Evolutionary conservation across 2,888 invertebrate species (phyloP), one percentile per base, ranked within the genome.

Genomic region (Troides helena): DNA sequence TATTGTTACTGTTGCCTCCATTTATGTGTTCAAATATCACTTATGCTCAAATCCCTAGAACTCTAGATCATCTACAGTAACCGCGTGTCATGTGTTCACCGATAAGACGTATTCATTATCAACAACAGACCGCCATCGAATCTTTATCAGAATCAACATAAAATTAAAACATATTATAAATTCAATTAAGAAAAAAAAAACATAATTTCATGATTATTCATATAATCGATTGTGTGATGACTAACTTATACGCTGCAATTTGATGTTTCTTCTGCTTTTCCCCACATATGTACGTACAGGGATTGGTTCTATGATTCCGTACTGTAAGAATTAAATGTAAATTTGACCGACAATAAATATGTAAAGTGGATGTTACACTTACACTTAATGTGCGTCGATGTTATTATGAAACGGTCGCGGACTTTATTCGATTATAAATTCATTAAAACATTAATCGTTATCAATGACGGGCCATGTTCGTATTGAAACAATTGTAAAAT

Each of bases 11-110:
- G 61, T 88, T 82, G 87, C 89, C 90, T 89, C 88, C 88, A 86
- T 87, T 81, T 77, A 88, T 90, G 89, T 90, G 89, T 90, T 90
- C 90, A 88, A 85, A 81, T 81, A 83, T 85, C 85, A 87, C 85
- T 73, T 86, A 84, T 89, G 90, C 89, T 90, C 90, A 90, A 89
- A 85, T 65, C 59, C 66, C 66, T 70, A 62, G 62, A 63, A 70
- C 76, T 80, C 79, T 81, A 81, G 78, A 74, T 74, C 62, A 70
- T 63, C 81, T 76, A 77, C 76, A 25, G 25, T 57, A 23, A 30
- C 12, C 53, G 25, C 30, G 36, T n/a, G 21, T 56, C 62, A 50
- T 46, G 57, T 10, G 23, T 43, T 58, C 57, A 14, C 23, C 57
- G 12, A 58, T 58, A 58, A 23, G n/a, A n/a, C 3, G n/a, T 53